A percentile compares a stretch with the other conserved stretches of the same genome.
Evolutionary conservation across 2,113 vertebrate genomes (phyloP).

Genomic region (Salvator merianae): DNA sequence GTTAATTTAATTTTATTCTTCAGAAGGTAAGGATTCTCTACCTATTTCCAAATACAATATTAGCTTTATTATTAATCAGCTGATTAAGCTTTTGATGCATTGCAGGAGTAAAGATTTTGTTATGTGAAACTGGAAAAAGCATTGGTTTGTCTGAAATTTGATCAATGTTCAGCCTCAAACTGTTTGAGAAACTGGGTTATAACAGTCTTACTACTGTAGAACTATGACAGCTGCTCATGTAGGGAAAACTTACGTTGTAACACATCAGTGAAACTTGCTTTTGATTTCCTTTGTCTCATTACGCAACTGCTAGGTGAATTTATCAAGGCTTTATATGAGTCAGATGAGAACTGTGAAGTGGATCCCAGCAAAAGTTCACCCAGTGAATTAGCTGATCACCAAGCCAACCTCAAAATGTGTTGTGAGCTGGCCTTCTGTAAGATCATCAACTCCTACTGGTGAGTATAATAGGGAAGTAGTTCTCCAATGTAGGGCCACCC

Average conservation of each 20-base stretch:
- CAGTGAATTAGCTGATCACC: slow-evolving; percentile 86
- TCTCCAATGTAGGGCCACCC: not conserved
- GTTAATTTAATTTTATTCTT: slow-evolving; percentile 18
- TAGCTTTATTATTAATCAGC: not conserved
- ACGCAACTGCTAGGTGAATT: slow-evolving; percentile 85
- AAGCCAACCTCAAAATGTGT: slow-evolving; percentile 98
- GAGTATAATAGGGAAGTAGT: slow-evolving; percentile 32
- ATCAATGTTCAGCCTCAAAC: not conserved
- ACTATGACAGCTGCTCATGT: slow-evolving; percentile 26
- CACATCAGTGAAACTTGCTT: slow-evolving; percentile 36
- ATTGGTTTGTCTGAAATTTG: not conserved
- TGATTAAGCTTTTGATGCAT: not conserved
- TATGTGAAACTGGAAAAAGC: slow-evolving; percentile 11
- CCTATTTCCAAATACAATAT: rapidly evolving
- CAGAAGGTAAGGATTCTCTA: not conserved
- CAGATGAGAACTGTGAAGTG: slow-evolving; percentile 96
- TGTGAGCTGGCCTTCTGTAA: slow-evolving; percentile 98
- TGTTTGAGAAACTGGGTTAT: slow-evolving; percentile 28
- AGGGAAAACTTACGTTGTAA: not conserved
- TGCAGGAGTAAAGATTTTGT: rapidly evolving
- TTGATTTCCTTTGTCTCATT: slow-evolving; percentile 33
- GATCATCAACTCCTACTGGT: slow-evolving; percentile 99
- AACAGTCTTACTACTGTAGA: not conserved
- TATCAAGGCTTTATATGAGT: slow-evolving; percentile 95
- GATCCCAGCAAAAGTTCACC: slow-evolving; percentile 88